phyloP scores from a whole-genome alignment of 2,113 vertebrate species.

The Echinops telfairi region DNA sequence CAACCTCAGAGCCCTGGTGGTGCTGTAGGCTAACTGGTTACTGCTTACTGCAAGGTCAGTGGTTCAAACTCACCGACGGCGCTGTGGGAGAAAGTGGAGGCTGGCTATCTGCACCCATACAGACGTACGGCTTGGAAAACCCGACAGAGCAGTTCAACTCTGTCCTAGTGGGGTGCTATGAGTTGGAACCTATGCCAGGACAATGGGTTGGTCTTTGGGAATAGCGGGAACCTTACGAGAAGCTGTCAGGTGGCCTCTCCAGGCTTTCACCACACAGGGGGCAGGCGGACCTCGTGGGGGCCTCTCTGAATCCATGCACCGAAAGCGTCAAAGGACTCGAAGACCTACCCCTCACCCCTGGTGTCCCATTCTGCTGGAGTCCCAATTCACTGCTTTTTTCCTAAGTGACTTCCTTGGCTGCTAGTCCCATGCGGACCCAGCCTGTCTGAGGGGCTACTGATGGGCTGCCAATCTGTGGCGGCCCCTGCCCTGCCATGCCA shows the following conservation, averaged over 20 bases:
- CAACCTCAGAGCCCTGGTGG: too few species aligned
- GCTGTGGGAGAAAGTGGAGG: too few species aligned
- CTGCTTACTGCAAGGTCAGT: too few species aligned
- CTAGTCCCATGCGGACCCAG: neutral
- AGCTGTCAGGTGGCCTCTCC: accelerated
- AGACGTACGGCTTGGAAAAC: too few species aligned
- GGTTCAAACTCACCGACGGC: too few species aligned
- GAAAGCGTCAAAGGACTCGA: neutral
- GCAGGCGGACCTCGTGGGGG: neutral
- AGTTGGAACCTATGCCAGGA: too few species aligned
- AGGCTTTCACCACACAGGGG: neutral
- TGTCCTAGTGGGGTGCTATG: too few species aligned
- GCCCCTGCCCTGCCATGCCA: accelerated
- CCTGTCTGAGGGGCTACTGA: too few species aligned
- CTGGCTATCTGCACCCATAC: too few species aligned
- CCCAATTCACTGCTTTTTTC: neutral
- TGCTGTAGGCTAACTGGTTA: too few species aligned
- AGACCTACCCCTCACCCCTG: neutral
- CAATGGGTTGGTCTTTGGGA: neutral
- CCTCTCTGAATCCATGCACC: neutral
- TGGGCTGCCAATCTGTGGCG: too few species aligned
- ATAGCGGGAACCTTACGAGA: neutral
- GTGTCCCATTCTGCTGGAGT: neutral
- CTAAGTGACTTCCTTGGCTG: neutral
- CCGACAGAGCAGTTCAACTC: too few species aligned